phyloP scores from a whole-genome alignment of 2,888 invertebrate species.

The Erebia ligea region DNA sequence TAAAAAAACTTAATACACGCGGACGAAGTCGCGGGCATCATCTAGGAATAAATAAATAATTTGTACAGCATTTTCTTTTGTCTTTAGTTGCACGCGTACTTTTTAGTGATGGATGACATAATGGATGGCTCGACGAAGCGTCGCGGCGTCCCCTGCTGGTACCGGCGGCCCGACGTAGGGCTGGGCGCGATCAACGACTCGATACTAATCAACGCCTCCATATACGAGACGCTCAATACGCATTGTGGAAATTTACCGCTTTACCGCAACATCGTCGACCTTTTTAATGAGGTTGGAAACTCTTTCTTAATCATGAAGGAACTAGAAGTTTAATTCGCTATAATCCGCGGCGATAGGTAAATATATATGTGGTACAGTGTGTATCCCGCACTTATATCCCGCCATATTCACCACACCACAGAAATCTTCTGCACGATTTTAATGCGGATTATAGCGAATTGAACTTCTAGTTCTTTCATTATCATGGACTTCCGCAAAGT shows the following conservation, averaged over 20 bases:
- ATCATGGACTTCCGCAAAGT: too few species aligned
- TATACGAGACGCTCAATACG: slow-evolving; percentile 88
- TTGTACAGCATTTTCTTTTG: not conserved
- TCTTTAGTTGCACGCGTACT: slow-evolving; percentile 91
- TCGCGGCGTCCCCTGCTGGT: slow-evolving; percentile 96
- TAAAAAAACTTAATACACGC: too few species aligned
- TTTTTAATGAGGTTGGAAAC: slow-evolving; percentile 88
- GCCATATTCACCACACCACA: too few species aligned
- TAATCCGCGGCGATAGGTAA: too few species aligned
- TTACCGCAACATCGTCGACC: slow-evolving; percentile 88
- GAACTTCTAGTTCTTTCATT: too few species aligned
- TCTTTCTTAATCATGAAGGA: not conserved
- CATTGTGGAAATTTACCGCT: slow-evolving; percentile 88
- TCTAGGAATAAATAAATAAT: not conserved
- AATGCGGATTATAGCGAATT: too few species aligned
- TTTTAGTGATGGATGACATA: slow-evolving; percentile 94
- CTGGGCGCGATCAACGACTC: slow-evolving; percentile 93
- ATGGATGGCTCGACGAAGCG: slow-evolving; percentile 93
- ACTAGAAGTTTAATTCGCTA: too few species aligned
- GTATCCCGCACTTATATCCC: too few species aligned
- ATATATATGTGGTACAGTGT: too few species aligned
- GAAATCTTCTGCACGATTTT: too few species aligned
- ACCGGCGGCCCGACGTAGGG: slow-evolving; percentile 87
- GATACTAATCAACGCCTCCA: slow-evolving; percentile 88
- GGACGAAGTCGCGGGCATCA: too few species aligned